Evolutionary conservation across 2,888 invertebrate species (phyloP).

Genomic region (Lamproptera curius): DNA sequence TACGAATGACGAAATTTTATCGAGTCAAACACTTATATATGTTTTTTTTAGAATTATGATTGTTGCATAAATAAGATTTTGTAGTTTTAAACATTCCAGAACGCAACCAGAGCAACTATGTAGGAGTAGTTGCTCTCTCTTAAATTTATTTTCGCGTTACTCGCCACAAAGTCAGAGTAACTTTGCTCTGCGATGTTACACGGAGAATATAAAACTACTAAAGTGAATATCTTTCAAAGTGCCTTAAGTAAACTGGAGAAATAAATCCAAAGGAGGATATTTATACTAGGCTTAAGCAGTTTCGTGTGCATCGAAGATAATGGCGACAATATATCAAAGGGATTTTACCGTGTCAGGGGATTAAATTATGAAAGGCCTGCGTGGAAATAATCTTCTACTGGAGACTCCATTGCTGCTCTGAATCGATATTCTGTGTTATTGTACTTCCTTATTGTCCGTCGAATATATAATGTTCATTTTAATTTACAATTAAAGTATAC

Average conservation of each 20-base stretch:
- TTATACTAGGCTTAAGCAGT: slow-evolving; percentile 19
- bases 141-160: slow-evolving; percentile 7
- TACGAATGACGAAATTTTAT: too few relatives aligned
- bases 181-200: slow-evolving; percentile 1
- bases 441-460: too few relatives aligned
- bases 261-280: slow-evolving; percentile 17
- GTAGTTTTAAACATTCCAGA: too few relatives aligned
- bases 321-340: slow-evolving; percentile 21
- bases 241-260: slow-evolving; percentile 14
- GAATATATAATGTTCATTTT: too few relatives aligned
- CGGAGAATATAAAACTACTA: slow-evolving; percentile 10
- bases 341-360: slow-evolving; percentile 18
- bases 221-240: slow-evolving; percentile 15
- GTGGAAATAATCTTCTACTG: slow-evolving; percentile 16
- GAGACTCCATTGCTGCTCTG: too few relatives aligned
- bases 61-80: too few relatives aligned
- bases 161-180: slow-evolving; percentile 2
- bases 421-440: too few relatives aligned
- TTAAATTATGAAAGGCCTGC: slow-evolving; percentile 22
- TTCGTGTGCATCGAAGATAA: slow-evolving; percentile 22
- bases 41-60: too few relatives aligned
- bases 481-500: too few relatives aligned
- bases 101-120: too few relatives aligned
- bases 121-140: not conserved
- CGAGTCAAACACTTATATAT: too few relatives aligned